phyloP scores from a whole-genome alignment of 2,888 invertebrate genomes.

The Lepidocyrtinus sp. region DNA sequence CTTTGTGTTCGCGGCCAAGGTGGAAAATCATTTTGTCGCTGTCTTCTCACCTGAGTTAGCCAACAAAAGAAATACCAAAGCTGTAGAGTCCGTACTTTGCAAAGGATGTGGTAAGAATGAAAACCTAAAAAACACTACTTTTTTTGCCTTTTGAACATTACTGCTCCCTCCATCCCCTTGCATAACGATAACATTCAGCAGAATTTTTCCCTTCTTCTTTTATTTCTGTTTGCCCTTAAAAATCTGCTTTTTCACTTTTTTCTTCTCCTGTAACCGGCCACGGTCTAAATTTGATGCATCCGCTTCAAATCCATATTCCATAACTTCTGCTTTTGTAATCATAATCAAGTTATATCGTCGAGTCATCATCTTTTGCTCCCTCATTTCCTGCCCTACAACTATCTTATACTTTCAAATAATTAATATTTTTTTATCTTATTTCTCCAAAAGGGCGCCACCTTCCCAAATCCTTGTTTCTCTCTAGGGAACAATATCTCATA shows the following conservation, averaged over 20 bases:
- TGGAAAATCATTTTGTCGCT: constrained; percentile 69
- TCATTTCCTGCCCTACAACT: constrained; percentile 55
- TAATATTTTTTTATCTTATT: no score
- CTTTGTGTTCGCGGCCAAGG: constrained; percentile 70
- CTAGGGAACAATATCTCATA: no score
- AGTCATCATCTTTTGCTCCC: constrained; percentile 29
- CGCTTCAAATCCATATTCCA: constrained; percentile 26
- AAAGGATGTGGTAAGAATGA: constrained; percentile 69
- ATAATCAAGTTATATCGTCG: neutral
- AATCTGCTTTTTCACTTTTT: constrained; percentile 19
- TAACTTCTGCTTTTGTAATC: constrained; percentile 27
- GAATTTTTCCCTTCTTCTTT: neutral
- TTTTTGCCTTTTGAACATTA: neutral
- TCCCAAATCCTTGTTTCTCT: no score
- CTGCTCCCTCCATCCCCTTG: neutral
- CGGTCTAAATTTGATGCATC: constrained; percentile 48
- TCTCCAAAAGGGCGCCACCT: no score
- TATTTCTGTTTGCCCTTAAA: constrained; percentile 1
- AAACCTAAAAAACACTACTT: neutral
- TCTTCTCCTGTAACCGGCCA: constrained; percentile 36
- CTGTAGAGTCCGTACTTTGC: constrained; percentile 68
- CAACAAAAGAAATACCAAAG: constrained; percentile 70
- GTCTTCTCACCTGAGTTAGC: constrained; percentile 70
- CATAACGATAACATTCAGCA: no score
- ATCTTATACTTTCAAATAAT: no score